These are phyloP conservation scores for Dicyrtomina minuta DNA, from an alignment of 2,888 invertebrate genomes.

Conservation along the genomic window DNA sequence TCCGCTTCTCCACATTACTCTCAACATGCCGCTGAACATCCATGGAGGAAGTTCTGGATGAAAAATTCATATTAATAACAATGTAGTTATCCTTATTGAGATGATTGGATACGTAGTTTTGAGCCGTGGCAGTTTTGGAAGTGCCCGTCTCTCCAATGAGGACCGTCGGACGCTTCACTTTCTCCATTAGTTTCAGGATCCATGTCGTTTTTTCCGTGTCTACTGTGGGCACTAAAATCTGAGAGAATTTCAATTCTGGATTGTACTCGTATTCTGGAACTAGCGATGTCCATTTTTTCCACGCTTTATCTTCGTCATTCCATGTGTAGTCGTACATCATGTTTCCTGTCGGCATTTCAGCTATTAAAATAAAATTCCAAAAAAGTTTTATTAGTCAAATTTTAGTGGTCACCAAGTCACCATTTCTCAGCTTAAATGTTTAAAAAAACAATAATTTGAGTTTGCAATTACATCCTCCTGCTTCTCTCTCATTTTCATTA, in stretches of 20 bases:
- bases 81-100: slow-evolving; percentile 66
- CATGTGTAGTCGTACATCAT: slow-evolving; percentile 81
- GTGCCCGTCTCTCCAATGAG: slow-evolving; percentile 90
- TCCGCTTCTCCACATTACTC: slow-evolving; percentile 83
- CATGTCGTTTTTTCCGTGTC: slow-evolving; percentile 79
- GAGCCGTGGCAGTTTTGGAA: slow-evolving; percentile 86
- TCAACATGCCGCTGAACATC: slow-evolving; percentile 87
- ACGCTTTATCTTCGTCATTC: slow-evolving; percentile 66
- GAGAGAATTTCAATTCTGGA: slow-evolving; percentile 68
- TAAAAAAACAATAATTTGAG: no score
- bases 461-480: no score
- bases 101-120: slow-evolving; percentile 74
- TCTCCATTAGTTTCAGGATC: slow-evolving; percentile 74
- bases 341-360: slow-evolving; percentile 71
- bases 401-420: no score
- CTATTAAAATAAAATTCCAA: no score
- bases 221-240: slow-evolving; percentile 85
- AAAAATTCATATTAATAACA: slow-evolving; percentile 83
- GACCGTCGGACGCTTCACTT: slow-evolving; percentile 75
- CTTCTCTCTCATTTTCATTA: slow-evolving; percentile 62
- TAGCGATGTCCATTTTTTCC: slow-evolving; percentile 84
- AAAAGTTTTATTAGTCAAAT: no score
- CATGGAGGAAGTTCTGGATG: slow-evolving; percentile 84
- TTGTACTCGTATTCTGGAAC: slow-evolving; percentile 77
- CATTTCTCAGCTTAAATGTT: neutral